These are phyloP conservation scores for Hypotaenidia philippensis DNA, from an alignment of 2,797 vertebrate genomes.

Conservation along the genomic window DNA sequence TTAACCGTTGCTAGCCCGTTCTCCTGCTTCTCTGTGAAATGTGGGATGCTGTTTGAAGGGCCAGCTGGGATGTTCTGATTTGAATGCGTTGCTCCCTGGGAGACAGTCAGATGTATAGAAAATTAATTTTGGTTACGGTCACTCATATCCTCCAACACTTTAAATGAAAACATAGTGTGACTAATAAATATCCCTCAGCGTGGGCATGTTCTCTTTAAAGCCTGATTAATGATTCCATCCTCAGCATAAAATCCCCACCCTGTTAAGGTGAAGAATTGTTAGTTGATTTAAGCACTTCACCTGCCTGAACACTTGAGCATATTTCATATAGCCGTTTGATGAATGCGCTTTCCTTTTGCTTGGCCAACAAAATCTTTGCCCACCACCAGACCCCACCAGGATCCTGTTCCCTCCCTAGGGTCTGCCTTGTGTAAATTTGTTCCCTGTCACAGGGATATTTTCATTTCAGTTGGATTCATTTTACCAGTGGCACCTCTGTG, in stretches of 20 bases:
- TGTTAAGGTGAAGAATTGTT: conserved; percentile 56
- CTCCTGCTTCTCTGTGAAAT: not conserved
- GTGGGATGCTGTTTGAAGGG: not conserved
- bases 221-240: conserved; percentile 54
- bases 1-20: conserved; percentile 13
- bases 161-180: conserved; percentile 50
- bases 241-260: conserved; percentile 56
- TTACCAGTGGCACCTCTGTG: not conserved
- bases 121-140: conserved; percentile 43
- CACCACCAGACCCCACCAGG: not conserved
- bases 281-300: conserved; percentile 68
- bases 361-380: not conserved
- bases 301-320: conserved; percentile 26
- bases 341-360: conserved; percentile 4
- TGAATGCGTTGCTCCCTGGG: conserved; percentile 4
- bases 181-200: conserved; percentile 49
- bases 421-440: not conserved
- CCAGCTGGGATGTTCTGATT: conserved; percentile 17
- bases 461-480: not conserved
- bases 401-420: not conserved
- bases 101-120: conserved; percentile 40
- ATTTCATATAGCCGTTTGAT: conserved; percentile 28
- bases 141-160: conserved; percentile 34
- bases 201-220: conserved; percentile 3
- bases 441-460: not conserved